Base-by-base conservation (phyloP, 2,888 invertebrate genomes). In the Hirtodrosophila alboralis region DNA sequence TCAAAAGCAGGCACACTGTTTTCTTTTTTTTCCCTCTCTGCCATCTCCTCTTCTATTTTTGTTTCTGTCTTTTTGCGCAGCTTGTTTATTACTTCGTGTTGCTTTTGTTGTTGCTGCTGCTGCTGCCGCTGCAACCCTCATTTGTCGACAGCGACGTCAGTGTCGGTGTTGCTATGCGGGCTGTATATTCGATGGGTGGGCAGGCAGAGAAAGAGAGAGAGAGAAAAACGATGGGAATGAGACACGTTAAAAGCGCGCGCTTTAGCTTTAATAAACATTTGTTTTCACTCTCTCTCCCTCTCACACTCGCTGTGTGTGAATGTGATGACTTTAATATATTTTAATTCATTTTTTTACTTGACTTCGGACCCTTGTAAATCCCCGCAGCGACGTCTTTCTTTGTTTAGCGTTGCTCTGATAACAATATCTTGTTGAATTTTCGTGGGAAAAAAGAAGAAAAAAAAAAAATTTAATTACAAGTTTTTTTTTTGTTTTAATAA, bases 81-180 rank as follows among this genome's bases (percentile, higher is more conserved):
- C 57, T 63, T 70, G 68, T 70, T 79, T 81, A 78, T 81, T 78
- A 77, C 75, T 73, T 67, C 48, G 51, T 45, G 27, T n/a, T 23
- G 26, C n/a, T n/a, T n/a, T 26, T 21, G 26, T 10, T 41, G 30
- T 7, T 41, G 43, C 38, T 57, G 27, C 40, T 57, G 37, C 34
- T 54, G 23, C 34, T 62, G 44, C 8, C 49, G 41, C 10, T 58
- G 51, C 77, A 71, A 71, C 68, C 65, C 57, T 67, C 56, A 41
- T 49, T 47, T 37, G 49, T 40, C 41, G 45, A 4, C 53, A 28
- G 38, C 27, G 41, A 12, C 28, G 47, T 30, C 45, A n/a, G n/a
- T n/a, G 27, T 16, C 16, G 51, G 26, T 63, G 76, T 74, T 74
- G 67, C 64, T 57, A 69, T 54, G 68, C 75, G 37, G 69, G 58